A percentile compares a stretch with the other conserved stretches of the same genome.
phyloP scores from a whole-genome alignment of 2,888 invertebrate genomes.

The Microctonus hyperodae region DNA sequence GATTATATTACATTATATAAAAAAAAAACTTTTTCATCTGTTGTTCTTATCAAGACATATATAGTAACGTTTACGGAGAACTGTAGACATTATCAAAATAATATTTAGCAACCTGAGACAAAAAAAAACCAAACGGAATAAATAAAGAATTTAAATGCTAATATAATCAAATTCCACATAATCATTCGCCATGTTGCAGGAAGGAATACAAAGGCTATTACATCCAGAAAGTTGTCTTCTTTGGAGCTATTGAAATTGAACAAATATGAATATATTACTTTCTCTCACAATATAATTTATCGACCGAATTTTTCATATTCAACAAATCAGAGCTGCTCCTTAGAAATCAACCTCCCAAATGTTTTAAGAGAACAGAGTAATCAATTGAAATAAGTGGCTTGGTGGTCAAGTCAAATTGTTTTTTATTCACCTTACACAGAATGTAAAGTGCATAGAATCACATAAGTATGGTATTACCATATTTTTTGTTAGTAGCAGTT shows the following conservation, averaged over 20 bases:
- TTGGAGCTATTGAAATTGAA: conserved; percentile 4
- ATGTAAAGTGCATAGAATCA: conserved; percentile 57
- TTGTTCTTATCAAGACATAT: conserved; percentile 4
- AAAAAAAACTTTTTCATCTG: conserved; percentile 16
- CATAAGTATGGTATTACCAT: conserved; percentile 46
- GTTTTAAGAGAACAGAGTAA: conserved; percentile 55
- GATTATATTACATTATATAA: conserved; percentile 4
- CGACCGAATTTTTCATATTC: background rate
- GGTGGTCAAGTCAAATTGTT: conserved; percentile 55
- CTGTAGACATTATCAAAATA: background rate
- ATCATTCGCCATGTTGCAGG: conserved; percentile 50
- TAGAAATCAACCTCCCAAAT: conserved; percentile 62
- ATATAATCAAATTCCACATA: conserved; percentile 34
- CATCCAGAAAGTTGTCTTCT: conserved; percentile 62
- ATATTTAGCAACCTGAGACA: conserved; percentile 9
- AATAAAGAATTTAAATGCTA: conserved; percentile 3
- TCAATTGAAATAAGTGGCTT: conserved; percentile 60
- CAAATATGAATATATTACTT: conserved; percentile 4
- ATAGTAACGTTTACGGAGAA: background rate
- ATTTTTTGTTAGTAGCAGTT: conserved; percentile 45
- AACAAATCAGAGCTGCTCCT: conserved; percentile 35
- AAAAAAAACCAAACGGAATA: conserved; percentile 26
- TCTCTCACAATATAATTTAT: background rate
- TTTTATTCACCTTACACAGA: conserved; percentile 62
- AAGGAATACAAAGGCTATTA: conserved; percentile 62